Evolutionary conservation across 2,797 vertebrate species (phyloP), one percentile per base, ranked within the genome.

Genomic region (Parauchenoglanis punctatus): DNA sequence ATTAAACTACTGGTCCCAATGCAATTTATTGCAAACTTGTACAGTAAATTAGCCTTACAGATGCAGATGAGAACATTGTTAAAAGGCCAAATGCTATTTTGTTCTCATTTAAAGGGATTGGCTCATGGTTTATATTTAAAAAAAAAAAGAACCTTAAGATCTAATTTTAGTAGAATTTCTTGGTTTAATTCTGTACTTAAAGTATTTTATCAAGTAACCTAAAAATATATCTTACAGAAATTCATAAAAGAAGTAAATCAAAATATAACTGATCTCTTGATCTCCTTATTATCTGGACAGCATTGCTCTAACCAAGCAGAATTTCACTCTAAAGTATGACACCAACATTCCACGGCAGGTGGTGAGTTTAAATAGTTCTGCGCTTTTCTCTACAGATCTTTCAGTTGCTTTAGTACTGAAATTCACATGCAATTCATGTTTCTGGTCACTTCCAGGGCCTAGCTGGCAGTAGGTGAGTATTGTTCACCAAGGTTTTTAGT

Each of bases 331-430:
- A 61, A 97, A 96, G 90, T 97, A 97, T 1, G 96, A 97, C 92
- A 97, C 96, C 90, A 97, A 97, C 92, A 96, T 97, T 89, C 96
- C 96, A 73, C 95, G 96, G 0, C 96, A 97, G 86, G 96, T 97
- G 96, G 96, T 97, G 84, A 86, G 54, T 85, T 70, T 31, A 35
- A 28, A 40, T 49, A 1, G 0, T 56, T 11, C 65, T n/a, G 40
- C 40, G 0, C 49, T n/a, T 2, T 68, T 78, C 40, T 83, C 15
- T 17, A 28, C 23, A 46, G 3, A 17, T 63, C 44, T 49, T 20
- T 20, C 25, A 54, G 31, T 35, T 84, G 8, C 23, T 40, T 35
- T 17, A 63, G 8, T 76, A 58, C 25, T 72, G 54, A 46, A 46
- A 44, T 40, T 61, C 40, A 31, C 13, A 82, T 78, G 1, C 46